Base-by-base conservation (phyloP, 2,797 vertebrate species). In the Lagocephalus sceleratus region DNA sequence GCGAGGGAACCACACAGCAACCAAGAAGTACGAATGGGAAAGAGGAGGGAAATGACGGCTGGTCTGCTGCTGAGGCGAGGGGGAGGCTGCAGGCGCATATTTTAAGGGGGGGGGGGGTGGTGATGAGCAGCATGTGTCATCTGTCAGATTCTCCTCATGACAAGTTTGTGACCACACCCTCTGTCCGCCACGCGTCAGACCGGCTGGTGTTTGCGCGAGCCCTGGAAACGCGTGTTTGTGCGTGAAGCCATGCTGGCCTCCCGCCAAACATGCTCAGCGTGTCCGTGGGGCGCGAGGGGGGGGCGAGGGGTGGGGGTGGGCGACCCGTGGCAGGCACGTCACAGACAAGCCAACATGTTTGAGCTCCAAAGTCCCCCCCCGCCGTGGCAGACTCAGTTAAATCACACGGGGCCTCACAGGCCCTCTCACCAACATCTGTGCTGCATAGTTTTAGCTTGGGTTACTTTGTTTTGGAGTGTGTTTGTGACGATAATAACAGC, bases 91-190 rank as follows among this genome's bases (percentile, higher is more conserved):
- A 58, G 51, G 55, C 47, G 58, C 57, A 47, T 68, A 58, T 71
- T 58, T 38, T 64, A 55, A 25, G 26, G 20, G 59, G 54, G 11
- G 23, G 48, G 58, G 47, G 19, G 51, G 61, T 60, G 32, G 64
- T 32, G 26, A 42, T 32, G 20, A 49, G 40, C 51, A 63, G 68
- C 23, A 25, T 3, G 48, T 73, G 66, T 69, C 71, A 67, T 57
- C 68, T 81, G 75, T 76, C 66, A 66, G 52, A 66, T 75, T 60
- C 59, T 56, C 68, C 72, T 72, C 70, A 73, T 78, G 65, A 63
- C 42, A 83, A 81, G 63, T 84, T 78, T 20, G 6, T 55, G 80
- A 75, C 82, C 85, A 74, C 86, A 78, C 81, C 85, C 85, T 83
- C 59, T 16, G n/a, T n/a, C n/a, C n/a, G n/a, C n/a, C n/a, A 43